These are phyloP conservation scores for Euphonia xanthogaster DNA, from an alignment of 2,797 vertebrate genomes.

Conservation along the genomic window DNA sequence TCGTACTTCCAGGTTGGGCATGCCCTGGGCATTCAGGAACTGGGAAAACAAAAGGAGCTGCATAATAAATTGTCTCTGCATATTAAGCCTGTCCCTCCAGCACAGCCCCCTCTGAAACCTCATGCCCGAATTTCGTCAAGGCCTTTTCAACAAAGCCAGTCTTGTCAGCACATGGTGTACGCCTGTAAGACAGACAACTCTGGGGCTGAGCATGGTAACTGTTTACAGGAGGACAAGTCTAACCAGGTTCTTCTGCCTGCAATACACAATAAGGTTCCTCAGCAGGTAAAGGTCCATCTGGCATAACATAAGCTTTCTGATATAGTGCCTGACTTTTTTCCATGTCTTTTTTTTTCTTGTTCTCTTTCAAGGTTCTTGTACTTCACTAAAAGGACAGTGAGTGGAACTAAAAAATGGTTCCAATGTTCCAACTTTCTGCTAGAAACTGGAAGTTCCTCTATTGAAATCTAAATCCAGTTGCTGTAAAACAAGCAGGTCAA, in stretches of 20 bases:
- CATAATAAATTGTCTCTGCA: slow-evolving; percentile 66
- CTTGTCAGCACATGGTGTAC: slow-evolving; percentile 74
- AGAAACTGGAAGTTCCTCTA: not conserved
- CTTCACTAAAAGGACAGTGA: not conserved
- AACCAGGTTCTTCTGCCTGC: slow-evolving; percentile 76
- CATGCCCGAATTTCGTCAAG: slow-evolving; percentile 79
- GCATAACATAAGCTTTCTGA: not conserved
- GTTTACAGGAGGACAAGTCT: slow-evolving; percentile 71
- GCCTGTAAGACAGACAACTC: slow-evolving; percentile 75
- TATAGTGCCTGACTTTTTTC: not conserved
- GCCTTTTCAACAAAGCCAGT: slow-evolving; percentile 81
- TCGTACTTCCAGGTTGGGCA: slow-evolving; percentile 91
- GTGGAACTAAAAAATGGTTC: not conserved
- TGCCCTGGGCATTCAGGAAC: slow-evolving; percentile 84
- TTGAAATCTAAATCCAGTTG: not conserved
- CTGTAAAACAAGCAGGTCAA: not conserved
- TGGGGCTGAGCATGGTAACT: slow-evolving; percentile 65
- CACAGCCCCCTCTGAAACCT: slow-evolving; percentile 78
- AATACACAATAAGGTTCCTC: slow-evolving; percentile 77
- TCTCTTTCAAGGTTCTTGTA: not conserved
- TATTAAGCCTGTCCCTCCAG: slow-evolving; percentile 73
- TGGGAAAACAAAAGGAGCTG: slow-evolving; percentile 78
- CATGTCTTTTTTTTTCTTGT: not conserved
- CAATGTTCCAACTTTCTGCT: not conserved
- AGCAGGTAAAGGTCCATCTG: slow-evolving; percentile 74